These are phyloP conservation scores for Neoscelio sp. DNA, from an alignment of 2,888 invertebrate species.

Conservation along the genomic window DNA sequence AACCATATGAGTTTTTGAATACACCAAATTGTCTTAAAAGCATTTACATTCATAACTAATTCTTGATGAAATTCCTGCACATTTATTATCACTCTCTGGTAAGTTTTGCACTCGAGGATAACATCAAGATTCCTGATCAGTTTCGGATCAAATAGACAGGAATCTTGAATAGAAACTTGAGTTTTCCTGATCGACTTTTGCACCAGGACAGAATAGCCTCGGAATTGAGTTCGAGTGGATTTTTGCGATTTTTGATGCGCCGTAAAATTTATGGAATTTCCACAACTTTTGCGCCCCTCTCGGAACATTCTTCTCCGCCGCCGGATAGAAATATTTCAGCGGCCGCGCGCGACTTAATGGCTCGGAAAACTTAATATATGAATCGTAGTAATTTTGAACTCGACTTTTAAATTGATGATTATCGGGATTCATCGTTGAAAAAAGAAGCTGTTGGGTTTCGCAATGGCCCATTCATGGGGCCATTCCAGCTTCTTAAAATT, in stretches of 20 bases:
- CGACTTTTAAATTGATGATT: slow-evolving; percentile 22
- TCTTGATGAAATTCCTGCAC: no score
- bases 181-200: no score
- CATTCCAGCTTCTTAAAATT: no score
- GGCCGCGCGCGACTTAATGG: slow-evolving; percentile 26
- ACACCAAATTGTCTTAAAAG: no score
- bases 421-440: neutral
- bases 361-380: slow-evolving; percentile 37
- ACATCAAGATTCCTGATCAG: no score
- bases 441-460: neutral
- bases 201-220: no score
- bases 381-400: slow-evolving; percentile 25
- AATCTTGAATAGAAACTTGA: no score
- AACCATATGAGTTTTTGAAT: no score
- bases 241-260: slow-evolving; percentile 46
- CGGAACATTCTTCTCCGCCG: slow-evolving; percentile 5
- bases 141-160: no score
- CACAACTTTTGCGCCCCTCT: neutral
- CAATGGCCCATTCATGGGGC: neutral
- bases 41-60: no score
- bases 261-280: slow-evolving; percentile 19
- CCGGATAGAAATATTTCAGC: slow-evolving; percentile 25
- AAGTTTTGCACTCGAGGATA: no score
- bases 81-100: no score
- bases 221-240: slow-evolving; percentile 22